Conservation (phyloP, 2,888 invertebrate species). For the Scrobipalpa atriplicella region DNA sequence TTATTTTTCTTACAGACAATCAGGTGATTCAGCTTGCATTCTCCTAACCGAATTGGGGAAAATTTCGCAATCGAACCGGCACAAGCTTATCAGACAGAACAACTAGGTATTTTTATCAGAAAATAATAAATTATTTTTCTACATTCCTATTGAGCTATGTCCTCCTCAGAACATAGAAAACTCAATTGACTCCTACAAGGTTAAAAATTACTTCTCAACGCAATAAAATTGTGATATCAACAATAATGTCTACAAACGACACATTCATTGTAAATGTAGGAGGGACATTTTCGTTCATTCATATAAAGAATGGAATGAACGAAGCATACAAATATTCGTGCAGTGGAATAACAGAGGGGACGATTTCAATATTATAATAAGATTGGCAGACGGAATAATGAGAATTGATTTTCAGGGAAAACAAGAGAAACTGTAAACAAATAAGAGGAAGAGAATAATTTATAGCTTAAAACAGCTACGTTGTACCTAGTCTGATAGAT, state of each 20-base stretch:
- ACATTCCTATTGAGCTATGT: too few species aligned
- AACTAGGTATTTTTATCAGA: too few species aligned
- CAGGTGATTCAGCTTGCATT: too few species aligned
- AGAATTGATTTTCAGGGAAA: slow-evolving; percentile 8
- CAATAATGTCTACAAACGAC: too few species aligned
- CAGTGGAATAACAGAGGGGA: not conserved
- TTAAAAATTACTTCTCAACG: too few species aligned
- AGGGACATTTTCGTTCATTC: not conserved
- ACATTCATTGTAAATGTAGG: too few species aligned
- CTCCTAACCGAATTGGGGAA: not conserved
- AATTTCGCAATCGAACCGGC: not conserved
- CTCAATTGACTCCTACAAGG: too few species aligned
- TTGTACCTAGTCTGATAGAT: not conserved
- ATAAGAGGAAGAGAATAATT: not conserved
- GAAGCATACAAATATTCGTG: not conserved
- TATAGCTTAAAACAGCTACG: not conserved
- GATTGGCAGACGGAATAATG: slow-evolving; percentile 1
- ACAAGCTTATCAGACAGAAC: too few species aligned
- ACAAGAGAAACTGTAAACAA: not conserved
- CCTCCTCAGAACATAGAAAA: too few species aligned
- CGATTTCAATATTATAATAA: slow-evolving; percentile 10
- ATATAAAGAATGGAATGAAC: not conserved
- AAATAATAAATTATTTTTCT: too few species aligned
- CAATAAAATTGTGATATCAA: too few species aligned
- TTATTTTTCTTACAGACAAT: too few species aligned